Conservation (phyloP, 2,888 invertebrate genomes). For the Drosophila setosimentum region DNA sequence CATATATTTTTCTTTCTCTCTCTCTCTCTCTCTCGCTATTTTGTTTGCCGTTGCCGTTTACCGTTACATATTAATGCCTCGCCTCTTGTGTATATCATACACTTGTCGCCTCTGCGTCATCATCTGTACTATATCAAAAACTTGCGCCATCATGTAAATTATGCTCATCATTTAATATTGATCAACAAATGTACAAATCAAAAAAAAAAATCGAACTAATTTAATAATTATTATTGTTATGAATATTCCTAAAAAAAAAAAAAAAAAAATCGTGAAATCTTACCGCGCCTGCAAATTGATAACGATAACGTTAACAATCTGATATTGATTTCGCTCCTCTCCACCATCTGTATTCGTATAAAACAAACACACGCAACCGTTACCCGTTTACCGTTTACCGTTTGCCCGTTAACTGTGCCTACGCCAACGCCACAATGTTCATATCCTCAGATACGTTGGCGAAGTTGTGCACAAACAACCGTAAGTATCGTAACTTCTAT, state of each 20-base stretch:
- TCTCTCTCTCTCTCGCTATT: slow-evolving; percentile 30
- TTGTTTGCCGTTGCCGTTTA: slow-evolving; percentile 57
- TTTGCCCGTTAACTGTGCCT: slow-evolving; percentile 37
- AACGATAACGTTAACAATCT: slow-evolving; percentile 56
- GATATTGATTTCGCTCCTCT: slow-evolving; percentile 41
- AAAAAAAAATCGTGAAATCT: slow-evolving; percentile 27
- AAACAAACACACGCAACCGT: slow-evolving; percentile 39
- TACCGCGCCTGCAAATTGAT: slow-evolving; percentile 44
- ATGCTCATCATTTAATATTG: slow-evolving; percentile 25
- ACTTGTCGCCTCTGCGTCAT: slow-evolving; percentile 48
- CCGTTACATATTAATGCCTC: slow-evolving; percentile 32
- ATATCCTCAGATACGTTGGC: slow-evolving; percentile 88
- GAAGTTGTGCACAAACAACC: slow-evolving; percentile 90
- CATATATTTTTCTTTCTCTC: slow-evolving; percentile 23
- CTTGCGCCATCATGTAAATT: slow-evolving; percentile 44
- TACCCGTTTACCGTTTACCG: slow-evolving; percentile 27
- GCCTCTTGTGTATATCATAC: slow-evolving; percentile 48
- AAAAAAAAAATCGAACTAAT: slow-evolving; percentile 20
- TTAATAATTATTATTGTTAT: slow-evolving; percentile 20
- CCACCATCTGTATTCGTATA: slow-evolving; percentile 36
- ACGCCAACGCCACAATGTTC: slow-evolving; percentile 42
- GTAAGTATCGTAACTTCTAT: slow-evolving; percentile 86
- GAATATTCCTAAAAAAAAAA: slow-evolving; percentile 17
- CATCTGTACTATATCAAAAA: slow-evolving; percentile 31
- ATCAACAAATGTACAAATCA: slow-evolving; percentile 35